Conservation (phyloP, 2,888 invertebrate genomes). For the Drosophila antonietae region DNA sequence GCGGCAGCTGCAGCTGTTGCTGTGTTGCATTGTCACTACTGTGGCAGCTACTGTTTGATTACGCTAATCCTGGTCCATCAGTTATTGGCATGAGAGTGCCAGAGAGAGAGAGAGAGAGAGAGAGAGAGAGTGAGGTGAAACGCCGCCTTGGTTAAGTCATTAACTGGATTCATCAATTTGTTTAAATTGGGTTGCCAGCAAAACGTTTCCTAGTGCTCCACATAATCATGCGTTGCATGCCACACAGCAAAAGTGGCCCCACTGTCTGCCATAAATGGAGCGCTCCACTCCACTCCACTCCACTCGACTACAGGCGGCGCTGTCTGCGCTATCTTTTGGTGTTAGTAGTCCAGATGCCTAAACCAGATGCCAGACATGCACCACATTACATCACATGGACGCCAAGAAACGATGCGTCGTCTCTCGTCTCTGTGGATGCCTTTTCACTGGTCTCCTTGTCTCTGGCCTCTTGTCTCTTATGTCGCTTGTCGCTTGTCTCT, state of each 20-base stretch:
- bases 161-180: constrained; percentile 46
- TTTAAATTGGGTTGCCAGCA: constrained; percentile 43
- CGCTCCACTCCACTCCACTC: constrained; percentile 31
- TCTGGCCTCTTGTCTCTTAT: constrained; percentile 22
- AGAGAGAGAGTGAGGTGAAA: neutral
- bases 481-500: constrained; percentile 18
- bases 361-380: constrained; percentile 53
- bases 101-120: neutral
- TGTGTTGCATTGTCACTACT: constrained; percentile 28
- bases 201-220: constrained; percentile 73
- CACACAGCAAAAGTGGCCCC: constrained; percentile 42
- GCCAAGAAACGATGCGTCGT: constrained; percentile 65
- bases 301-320: constrained; percentile 12
- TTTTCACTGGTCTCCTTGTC: constrained; percentile 22
- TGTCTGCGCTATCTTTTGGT: constrained; percentile 9
- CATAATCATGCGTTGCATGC: constrained; percentile 71
- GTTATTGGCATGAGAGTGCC: constrained; percentile 11
- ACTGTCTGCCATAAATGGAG: constrained; percentile 74
- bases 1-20: constrained; percentile 26
- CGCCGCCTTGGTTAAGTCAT: constrained; percentile 46
- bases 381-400: constrained; percentile 68
- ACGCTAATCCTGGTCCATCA: constrained; percentile 28
- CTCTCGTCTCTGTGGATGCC: constrained; percentile 40
- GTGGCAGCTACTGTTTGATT: constrained; percentile 52
- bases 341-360: constrained; percentile 60